Evolutionary conservation across 2,888 invertebrate genomes (phyloP), one percentile per base, ranked within the genome.

Genomic region (Nomada ferruginata): DNA sequence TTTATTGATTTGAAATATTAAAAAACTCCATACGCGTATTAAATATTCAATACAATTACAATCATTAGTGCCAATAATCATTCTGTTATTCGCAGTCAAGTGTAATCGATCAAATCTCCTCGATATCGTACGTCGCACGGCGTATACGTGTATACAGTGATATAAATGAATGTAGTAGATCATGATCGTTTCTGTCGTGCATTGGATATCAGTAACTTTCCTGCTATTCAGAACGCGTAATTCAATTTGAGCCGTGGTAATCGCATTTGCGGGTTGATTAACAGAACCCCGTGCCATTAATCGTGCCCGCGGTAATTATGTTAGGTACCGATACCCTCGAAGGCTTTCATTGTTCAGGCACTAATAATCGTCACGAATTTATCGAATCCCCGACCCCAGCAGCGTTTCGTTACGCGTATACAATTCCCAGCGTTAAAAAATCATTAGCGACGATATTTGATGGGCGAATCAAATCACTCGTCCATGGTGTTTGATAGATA

Each of bases 231-330:
- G 77, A 81, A 71, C 65, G 55, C 82, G 83, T 82, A 82, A 83
- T 82, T 82, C 75, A 82, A 83, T 82, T 78, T 75, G 50, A 55
- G 36, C 81, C 64, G 53, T 29, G 61, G 76, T 75, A 77, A 74
- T 77, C 76, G 60, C 59, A 44, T 83, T 81, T 81, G 83, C 55
- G 78, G 75, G 44, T 78, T 82, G 83, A 83, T 83, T 82, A 82
- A 71, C 78, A 63, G 83, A 74, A 76, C 63, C 74, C 70, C 59
- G 50, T 52, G 65, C 71, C 70, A 82, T 83, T 80, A 79, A 84
- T 79, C 77, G 84, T 60, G 75, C 59, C 57, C 63, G 44, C 53
- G 47, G 73, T 74, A 73, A 86, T 77, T 86, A 65, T 66, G 61
- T 79, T 79, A 84, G 73, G 57, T 61, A 76, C 64, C 72, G 70